phyloP scores from a whole-genome alignment of 2,113 vertebrate species.

The Paradisaea rubra region DNA sequence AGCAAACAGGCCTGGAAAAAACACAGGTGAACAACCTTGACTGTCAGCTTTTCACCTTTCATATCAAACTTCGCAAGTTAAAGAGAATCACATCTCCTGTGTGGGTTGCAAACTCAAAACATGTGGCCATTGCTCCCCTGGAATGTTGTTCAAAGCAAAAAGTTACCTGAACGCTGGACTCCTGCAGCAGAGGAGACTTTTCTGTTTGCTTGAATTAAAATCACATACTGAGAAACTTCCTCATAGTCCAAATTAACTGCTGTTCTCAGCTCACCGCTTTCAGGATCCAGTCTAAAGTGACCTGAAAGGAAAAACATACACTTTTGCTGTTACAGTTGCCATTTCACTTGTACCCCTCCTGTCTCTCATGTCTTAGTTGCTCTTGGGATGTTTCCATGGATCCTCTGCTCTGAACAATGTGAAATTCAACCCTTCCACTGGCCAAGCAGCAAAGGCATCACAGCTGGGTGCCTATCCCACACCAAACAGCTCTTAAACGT shows the following conservation, averaged over 20 bases:
- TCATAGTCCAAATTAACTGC: constrained; percentile 49
- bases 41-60: neutral
- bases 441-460: neutral
- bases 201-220: constrained; percentile 38
- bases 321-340: neutral
- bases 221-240: constrained; percentile 34
- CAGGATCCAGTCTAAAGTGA: constrained; percentile 45
- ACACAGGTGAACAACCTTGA: neutral
- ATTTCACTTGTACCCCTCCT: neutral
- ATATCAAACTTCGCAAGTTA: neutral
- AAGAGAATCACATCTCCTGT: neutral
- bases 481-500: neutral
- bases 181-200: neutral
- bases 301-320: neutral
- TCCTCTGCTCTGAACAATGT: neutral
- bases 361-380: neutral
- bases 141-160: neutral
- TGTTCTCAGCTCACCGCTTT: constrained; percentile 52
- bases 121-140: accelerated
- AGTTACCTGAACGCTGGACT: constrained; percentile 2
- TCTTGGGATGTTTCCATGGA: neutral
- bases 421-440: neutral
- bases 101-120: neutral
- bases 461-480: neutral
- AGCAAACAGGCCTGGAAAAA: neutral